Base-by-base conservation (phyloP, 1,140 invertebrate species). In the Antheraea mylitta region DNA sequence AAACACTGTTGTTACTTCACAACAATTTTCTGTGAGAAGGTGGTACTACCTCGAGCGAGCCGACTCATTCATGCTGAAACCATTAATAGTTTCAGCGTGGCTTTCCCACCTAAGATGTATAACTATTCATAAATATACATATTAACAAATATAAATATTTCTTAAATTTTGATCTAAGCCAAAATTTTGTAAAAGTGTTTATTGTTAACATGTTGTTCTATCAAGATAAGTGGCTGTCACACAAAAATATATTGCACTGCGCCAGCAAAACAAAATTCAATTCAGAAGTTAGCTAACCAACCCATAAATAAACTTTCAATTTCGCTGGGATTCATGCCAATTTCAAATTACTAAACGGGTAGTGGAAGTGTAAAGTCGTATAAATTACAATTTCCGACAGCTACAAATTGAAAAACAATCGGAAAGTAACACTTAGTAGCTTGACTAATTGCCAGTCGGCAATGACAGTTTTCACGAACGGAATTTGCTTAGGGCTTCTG, bases 251-350 rank as follows among this genome's bases (percentile, higher is more conserved):
- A 77, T 70, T 67, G 77, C 80, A 78, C 70, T 81, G 81, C 80
- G 79, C 78, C 73, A 80, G 78, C 80, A 82, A 67, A 89, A 87
- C 83, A 53, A n/a, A 53, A 90, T 90, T 82, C 75, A 83, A 82
- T 83, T 85, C 78, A 77, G 77, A 83, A 87, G 80, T 85, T 87
- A 87, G 82, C 85, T 87, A 77, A 73, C 76, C 69, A 72, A 73
- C 76, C 83, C 86, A 91, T 91, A 91, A 90, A 91, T 91, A 91
- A 91, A 87, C 86, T 85, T 90, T 89, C 81, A 87, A 88, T 92
- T 92, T 90, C 86, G 84, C 85, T 70, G 80, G 83, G 83, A 82
- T 84, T 78, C 73, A 79, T 81, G 80, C 66, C 87, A 82, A 92
- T 92, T 86, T 81, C 86, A 86, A 89, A 91, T 89, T 90, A 85